A percentile compares a stretch with the other conserved stretches of the same genome.
These are phyloP conservation scores for Trachelus stipa DNA, from an alignment of 2,888 invertebrate species.

Conservation along the genomic window DNA sequence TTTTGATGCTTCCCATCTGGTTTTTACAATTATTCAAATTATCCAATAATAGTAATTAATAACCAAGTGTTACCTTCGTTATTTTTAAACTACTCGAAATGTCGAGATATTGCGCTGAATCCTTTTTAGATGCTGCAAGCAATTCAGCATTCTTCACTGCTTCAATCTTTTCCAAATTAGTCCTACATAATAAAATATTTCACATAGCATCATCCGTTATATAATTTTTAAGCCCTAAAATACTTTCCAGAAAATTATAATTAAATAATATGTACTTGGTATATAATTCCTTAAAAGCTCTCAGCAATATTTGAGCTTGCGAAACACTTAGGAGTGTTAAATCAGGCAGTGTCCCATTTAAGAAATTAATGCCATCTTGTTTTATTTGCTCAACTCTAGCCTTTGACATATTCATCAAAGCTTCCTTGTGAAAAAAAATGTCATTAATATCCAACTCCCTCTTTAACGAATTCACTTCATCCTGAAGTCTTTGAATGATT, in stretches of 20 bases:
- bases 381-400: slow-evolving; percentile 59
- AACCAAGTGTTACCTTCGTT: neutral
- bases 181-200: neutral
- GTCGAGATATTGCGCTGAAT: neutral
- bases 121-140: neutral
- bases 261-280: slow-evolving; percentile 37
- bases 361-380: slow-evolving; percentile 56
- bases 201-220: neutral
- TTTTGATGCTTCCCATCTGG: neutral
- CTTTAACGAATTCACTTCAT: slow-evolving; percentile 52
- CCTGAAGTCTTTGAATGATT: slow-evolving; percentile 44
- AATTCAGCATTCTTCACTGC: neutral
- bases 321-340: slow-evolving; percentile 59
- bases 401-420: slow-evolving; percentile 54
- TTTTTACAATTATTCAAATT: neutral
- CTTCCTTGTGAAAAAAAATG: slow-evolving; percentile 58
- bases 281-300: slow-evolving; percentile 59
- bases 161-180: neutral
- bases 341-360: slow-evolving; percentile 58
- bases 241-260: neutral
- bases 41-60: neutral
- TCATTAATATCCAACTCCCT: slow-evolving; percentile 58
- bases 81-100: neutral
- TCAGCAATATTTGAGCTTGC: slow-evolving; percentile 57
- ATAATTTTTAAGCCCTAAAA: neutral